Base-by-base conservation (phyloP, 2,113 vertebrate species). In the Aix galericulata region DNA sequence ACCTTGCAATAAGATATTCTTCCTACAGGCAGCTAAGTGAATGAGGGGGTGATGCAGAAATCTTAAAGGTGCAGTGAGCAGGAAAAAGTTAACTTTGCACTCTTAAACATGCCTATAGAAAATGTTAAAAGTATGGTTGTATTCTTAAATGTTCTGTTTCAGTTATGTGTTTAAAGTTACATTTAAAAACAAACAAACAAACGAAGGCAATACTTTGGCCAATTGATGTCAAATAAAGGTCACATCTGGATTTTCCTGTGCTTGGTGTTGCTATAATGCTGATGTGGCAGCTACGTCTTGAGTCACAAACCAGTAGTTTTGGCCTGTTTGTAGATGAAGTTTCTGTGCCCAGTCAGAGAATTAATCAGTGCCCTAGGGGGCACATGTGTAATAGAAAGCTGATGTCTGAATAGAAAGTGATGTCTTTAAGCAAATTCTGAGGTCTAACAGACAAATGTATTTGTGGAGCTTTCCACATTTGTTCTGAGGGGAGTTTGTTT, bases 1-100 rank as follows among this genome's bases (percentile, higher is more conserved):
- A 46, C 59, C 72, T 84, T 92, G 22, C 84, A 82, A 68, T 82
- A 75, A 91, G 74, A 73, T 96, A 73, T 42, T 93, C 31, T 87
- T 94, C 67, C 66, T 86, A 26, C 14, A 42, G 81, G 80, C 58
- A 93, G 38, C 81, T 81, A 69, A 75, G 27, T 5, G 13, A 81
- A 79, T 67, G 44, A 77, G 36, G 56, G 58, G 17, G 7, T 40
- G 26, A 83, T 81, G 42, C 17, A 48, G 56, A 68, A 71, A 42
- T 31, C 29, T 89, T 93, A 85, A 89, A 91, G 52, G 44, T 34
- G 13, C 16, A 60, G 27, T 17, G 48, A 91, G 69, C 53, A 81
- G 73, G 52, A 56, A 56, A 53, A 86, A 59, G 62, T 85, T 94
- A 32, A 42, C 82, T 87, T 66, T 34, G 72, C 77, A 55, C 36